These are phyloP conservation scores for Lycocorax pyrrhopterus DNA, from an alignment of 2,113 vertebrate genomes.

Conservation along the genomic window DNA sequence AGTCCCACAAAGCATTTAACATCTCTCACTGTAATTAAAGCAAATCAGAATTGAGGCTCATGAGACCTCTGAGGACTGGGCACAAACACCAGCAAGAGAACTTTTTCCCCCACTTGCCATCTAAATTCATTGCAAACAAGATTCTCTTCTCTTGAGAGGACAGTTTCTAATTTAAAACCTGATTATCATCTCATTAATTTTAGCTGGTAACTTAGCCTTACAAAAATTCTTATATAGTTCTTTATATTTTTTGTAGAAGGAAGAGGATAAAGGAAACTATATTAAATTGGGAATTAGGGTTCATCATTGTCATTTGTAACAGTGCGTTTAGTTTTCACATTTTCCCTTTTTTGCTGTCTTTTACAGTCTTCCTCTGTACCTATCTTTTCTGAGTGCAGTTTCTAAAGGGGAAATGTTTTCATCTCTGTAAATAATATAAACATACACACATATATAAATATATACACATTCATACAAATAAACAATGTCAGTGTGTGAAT, in stretches of 20 bases:
- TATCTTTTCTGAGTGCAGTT: not conserved
- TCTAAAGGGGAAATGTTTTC: not conserved
- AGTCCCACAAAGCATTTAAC: not conserved
- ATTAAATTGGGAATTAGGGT: not conserved
- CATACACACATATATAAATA: not conserved
- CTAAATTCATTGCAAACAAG: constrained; percentile 14
- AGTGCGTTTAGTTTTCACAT: not conserved
- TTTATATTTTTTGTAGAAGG: not conserved
- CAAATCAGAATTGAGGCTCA: not conserved
- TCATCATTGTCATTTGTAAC: not conserved
- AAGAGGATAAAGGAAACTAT: not conserved
- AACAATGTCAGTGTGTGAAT: not conserved
- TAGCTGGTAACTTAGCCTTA: not conserved
- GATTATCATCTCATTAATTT: constrained; percentile 26
- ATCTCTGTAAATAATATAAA: not conserved
- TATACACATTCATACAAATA: not conserved
- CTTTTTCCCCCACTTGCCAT: not conserved
- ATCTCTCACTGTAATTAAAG: not conserved
- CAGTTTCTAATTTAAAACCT: constrained; percentile 24
- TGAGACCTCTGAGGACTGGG: not conserved
- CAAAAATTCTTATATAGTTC: not conserved
- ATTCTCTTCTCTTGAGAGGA: not conserved
- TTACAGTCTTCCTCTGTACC: not conserved
- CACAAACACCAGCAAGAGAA: not conserved
- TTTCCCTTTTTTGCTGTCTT: not conserved